These are phyloP conservation scores for Sitobion miscanthi DNA, from an alignment of 1,140 invertebrate species.

Conservation along the genomic window DNA sequence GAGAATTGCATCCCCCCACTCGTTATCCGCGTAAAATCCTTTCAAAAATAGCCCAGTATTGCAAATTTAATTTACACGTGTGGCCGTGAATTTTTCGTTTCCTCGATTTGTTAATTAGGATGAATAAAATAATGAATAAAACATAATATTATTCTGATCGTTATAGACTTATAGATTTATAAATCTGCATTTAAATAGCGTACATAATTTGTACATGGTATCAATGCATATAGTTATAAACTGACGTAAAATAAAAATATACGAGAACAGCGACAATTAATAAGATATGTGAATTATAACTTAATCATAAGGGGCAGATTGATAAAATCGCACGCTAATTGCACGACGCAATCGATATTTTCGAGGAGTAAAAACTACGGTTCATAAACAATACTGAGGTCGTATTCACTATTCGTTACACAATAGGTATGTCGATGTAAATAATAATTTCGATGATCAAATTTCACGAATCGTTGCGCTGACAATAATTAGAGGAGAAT, in stretches of 20 bases:
- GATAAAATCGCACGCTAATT: background rate
- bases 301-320: background rate
- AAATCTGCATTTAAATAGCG: background rate
- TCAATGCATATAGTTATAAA: background rate
- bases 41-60: background rate
- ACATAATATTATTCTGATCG: too few species aligned
- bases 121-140: too few species aligned
- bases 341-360: background rate
- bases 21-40: background rate
- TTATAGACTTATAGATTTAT: too few species aligned
- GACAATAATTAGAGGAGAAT: background rate
- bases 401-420: too few species aligned
- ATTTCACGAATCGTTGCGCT: background rate
- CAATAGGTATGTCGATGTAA: background rate
- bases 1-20: background rate
- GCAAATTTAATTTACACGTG: background rate
- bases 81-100: background rate
- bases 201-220: background rate
- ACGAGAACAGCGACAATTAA: background rate
- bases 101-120: background rate
- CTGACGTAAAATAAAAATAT: background rate
- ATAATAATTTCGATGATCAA: background rate
- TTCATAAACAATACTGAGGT: background rate
- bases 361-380: background rate
- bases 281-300: background rate